Evolutionary conservation across 2,113 vertebrate genomes (phyloP), one percentile per base, ranked within the genome.

Genomic region (Penelope pileata): DNA sequence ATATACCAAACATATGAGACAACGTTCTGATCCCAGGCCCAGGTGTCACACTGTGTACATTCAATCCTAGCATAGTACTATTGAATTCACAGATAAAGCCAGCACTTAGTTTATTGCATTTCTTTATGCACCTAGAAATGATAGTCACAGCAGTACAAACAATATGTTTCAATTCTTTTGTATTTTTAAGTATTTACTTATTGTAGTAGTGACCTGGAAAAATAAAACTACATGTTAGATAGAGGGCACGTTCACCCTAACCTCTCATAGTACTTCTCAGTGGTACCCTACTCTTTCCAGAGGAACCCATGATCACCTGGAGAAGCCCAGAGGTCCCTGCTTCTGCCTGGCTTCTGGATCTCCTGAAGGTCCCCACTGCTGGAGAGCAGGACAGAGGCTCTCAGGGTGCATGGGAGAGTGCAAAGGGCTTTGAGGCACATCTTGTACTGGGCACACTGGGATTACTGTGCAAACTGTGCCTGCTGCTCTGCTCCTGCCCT

Each of bases 81-180:
- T 43, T 63, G 47, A 86, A 74, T n/a, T 92, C 87, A 50, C 60
- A 40, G 17, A 60, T 91, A 59, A 75, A 70, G n/a, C 32, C 40
- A 4, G 1, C 32, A 59, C 1, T 70, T 73, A 32, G 64, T 66
- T 62, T 42, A 26, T 51, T 67, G 19, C 26, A 29, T 27, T 77
- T n/a, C 72, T 80, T 58, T 22, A n/a, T 62, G 19, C 60, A 12
- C 19, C 45, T 47, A 68, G 74, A 86, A 91, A 12, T 43, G 19
- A 29, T 75, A 67, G 62, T n/a, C 27, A 3, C 38, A n/a, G 53
- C 6, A 75, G 56, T 29, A 42, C 60, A 63, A 75, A 58, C 26
- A 54, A 42, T n/a, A 2, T 24, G 24, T 76, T 51, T 64, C 17
- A 32, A 42, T 86, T 92, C 47, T 86, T 22, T 38, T 75, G 22